Evolutionary conservation across 2,797 vertebrate genomes (phyloP).

Genomic region (Cyprinella venusta): DNA sequence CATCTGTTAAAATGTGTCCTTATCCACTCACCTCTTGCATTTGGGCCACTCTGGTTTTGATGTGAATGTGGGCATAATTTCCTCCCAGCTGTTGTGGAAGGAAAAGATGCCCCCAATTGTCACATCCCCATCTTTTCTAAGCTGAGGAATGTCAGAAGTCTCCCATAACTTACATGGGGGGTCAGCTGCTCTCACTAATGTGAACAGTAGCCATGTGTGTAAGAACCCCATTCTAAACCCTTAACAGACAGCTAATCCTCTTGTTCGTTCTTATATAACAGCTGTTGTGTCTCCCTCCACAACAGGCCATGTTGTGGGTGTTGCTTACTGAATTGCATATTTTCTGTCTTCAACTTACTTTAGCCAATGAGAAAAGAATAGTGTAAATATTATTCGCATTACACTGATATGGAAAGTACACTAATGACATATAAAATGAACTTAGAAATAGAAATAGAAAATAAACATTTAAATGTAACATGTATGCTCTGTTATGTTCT

Average conservation of each 20-base stretch:
- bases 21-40: conserved; percentile 63
- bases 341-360: not conserved
- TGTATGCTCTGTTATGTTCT: too few relatives aligned
- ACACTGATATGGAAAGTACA: not conserved
- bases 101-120: conserved; percentile 67
- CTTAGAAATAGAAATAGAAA: too few relatives aligned
- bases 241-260: conserved; percentile 1
- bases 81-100: conserved; percentile 66
- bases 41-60: conserved; percentile 55
- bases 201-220: conserved; percentile 58
- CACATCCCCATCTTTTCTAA: conserved; percentile 62
- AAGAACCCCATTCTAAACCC: conserved; percentile 52
- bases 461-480: too few relatives aligned
- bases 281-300: not conserved
- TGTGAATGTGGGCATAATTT: conserved; percentile 53
- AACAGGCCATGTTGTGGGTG: conserved; percentile 10
- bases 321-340: not conserved
- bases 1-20: not conserved
- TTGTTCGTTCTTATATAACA: conserved; percentile 48
- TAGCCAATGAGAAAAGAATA: not conserved
- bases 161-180: conserved; percentile 57
- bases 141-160: conserved; percentile 53
- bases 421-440: not conserved
- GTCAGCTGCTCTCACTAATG: conserved; percentile 53
- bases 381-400: not conserved